Conservation (phyloP, 2,113 vertebrate species). For the Nicator chloris region DNA sequence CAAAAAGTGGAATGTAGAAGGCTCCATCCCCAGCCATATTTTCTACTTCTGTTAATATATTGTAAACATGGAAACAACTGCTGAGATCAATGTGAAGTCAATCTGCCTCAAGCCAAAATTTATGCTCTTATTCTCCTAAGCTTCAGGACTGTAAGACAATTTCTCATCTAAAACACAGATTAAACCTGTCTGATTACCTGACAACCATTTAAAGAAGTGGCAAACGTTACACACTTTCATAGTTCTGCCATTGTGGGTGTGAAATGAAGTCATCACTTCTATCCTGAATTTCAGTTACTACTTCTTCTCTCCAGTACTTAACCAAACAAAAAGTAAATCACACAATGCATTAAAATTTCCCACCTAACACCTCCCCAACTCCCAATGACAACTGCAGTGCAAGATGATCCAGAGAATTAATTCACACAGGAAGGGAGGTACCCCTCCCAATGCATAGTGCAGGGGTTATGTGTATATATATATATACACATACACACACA, state of each 20-base stretch:
- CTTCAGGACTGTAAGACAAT: neutral
- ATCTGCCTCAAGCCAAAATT: neutral
- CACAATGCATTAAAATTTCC: neutral
- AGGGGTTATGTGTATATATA: neutral
- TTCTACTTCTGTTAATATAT: neutral
- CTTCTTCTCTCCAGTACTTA: neutral
- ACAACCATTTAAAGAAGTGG: neutral
- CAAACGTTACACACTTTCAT: neutral
- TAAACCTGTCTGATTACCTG: neutral
- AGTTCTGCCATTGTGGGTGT: neutral
- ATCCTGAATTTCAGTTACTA: conserved; percentile 17
- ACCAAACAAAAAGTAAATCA: neutral
- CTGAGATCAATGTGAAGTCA: neutral
- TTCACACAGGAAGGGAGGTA: neutral
- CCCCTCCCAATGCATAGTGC: neutral
- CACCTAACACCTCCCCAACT: neutral
- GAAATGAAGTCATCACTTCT: neutral
- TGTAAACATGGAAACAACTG: neutral
- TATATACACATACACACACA: too few relatives aligned
- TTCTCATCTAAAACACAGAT: neutral
- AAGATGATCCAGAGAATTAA: neutral
- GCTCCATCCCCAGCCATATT: neutral
- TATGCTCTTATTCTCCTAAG: neutral
- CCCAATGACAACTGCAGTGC: neutral
- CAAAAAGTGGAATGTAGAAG: neutral